Evolutionary conservation across 2,113 vertebrate species (phyloP), one percentile per base, ranked within the genome.

Genomic region (Campylorhamphus procurvoides): DNA sequence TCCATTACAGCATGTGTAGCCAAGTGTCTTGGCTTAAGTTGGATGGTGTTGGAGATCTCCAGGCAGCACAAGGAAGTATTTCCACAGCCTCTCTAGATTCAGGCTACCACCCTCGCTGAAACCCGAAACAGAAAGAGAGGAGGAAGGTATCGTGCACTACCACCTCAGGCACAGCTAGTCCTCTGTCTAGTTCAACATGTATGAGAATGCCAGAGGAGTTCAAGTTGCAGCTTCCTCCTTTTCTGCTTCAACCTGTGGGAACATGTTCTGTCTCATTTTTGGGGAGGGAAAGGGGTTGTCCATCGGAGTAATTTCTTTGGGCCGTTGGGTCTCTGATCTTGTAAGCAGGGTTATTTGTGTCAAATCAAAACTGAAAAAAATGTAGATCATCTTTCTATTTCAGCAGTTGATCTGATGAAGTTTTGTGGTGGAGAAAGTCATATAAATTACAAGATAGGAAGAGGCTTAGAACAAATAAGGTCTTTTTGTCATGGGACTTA

Each of bases 11-110:
- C 71, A 14, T 68, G 47, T 71, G 62, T 72, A 78, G 90, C 90
- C 90, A 96, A 86, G 52, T 84, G 55, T 73, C 87, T 92, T 86
- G 92, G 69, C 94, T 93, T 86, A 63, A 77, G n/a, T 33, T 86
- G 83, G 68, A 35, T 79, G 47, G 31, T 62, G 52, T 52, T 87
- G 76, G 67, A 92, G 47, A 72, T 92, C 69, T 87, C 84, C 42
- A 81, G 85, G 47, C 84, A 78, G 59, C 73, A 69, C 18, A 75
- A 75, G 80, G 62, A 88, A 90, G 44, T 84, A 50, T 79, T 94
- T 89, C 72, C 90, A 12, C 62, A 87, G 58, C 58, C 49, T 87
- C 60, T 79, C 40, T 69, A 40, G 40, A 84, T 75, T 82, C 47
- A 68, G 56, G 85, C 90, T 92, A 16, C 64, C 53, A 64, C 68